Base-by-base conservation (phyloP, 2,113 vertebrate genomes). In the Oceanites oceanicus region DNA sequence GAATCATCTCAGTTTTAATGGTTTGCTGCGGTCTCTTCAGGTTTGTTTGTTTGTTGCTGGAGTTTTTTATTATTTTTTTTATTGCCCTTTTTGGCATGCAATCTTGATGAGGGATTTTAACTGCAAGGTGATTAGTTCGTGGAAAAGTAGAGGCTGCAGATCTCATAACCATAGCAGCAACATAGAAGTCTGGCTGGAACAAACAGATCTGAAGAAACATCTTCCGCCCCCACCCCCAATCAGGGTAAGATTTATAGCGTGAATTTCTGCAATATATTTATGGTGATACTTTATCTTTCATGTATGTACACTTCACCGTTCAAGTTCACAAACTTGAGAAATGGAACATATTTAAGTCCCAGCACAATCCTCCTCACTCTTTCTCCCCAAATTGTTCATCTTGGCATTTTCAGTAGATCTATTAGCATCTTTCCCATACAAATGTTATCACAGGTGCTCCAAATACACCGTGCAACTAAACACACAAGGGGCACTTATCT, bases 41-140 rank as follows among this genome's bases (percentile, higher is more conserved):
- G 72, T 84, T 85, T 17, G 59, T 78, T 78, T 63, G 49, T 40
- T 87, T 89, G 67, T 40, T 89, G 32, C 26, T 65, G 34, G 34
- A 40, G 42, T 17, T 79, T 78, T 84, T 88, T 91, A 65, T 77
- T 86, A 34, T 68, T 86, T 91, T 68, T 86, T 91, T 94, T 82
- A 94, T 72, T 87, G 61, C 42, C 2, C 0, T 9, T 92, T 92
- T 80, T 94, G 76, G 59, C 78, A 67, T 58, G 66, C 29, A 85
- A 55, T 70, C 70, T 89, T 83, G 73, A 89, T 84, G 73, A 91
- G 36, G 49, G 19, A 94, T 91, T 97, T 97, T 94, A 85, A 76
- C 58, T 50, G 83, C 34, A 47, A 89, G 56, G 79, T 53, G 61
- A 87, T 66, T 87, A 72, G 79, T 89, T 61, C 4, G 0, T 59